Evolutionary conservation across 2,113 vertebrate species (phyloP), one percentile per base, ranked within the genome.

Genomic region (Pungitius pungitius): DNA sequence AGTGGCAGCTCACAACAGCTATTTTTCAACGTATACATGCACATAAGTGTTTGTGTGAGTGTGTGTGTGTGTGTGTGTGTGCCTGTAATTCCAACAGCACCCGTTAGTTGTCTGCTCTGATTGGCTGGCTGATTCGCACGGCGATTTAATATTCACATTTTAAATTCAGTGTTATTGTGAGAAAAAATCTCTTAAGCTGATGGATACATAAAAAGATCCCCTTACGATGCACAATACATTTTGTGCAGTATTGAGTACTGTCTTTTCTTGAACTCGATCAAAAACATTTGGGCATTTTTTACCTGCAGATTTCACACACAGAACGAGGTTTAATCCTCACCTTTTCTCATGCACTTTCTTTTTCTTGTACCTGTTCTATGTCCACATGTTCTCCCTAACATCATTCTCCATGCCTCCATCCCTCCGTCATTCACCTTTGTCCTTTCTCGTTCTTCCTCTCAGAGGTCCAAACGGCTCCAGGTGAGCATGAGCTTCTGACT

Each of bases 1-100:
- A 98, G 96, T 94, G 95, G 94, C 94, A 94, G 94, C 85, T 86
- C 90, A 92, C 88, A 91, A 92, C 92, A 81, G 62, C 52, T 86
- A 79, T 89, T 88, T 85, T 84, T 82, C 55, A 54, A 13, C 64
- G 61, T 37, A 22, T 37, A 57, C 26, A n/a, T 35, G 6, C 33
- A 35, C 33, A 35, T 35, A 35, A 35, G 33, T 35, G 30, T 30
- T 37, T 47, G 43, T 57, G 12, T 57, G 61, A 39, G 35, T 40
- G 68, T 80, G 59, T 57, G 12, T 57, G 61, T 42, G 51, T 55
- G 40, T 59, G 14, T 59, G 54, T 51, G 20, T 39, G 77, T 37
- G 54, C 20, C 26, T 73, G 85, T 56, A 78, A 54, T 81, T 66
- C 81, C 84, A 33, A 45, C n/a, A 0, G 58, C 70, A 40, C 66